A percentile compares a stretch with the other conserved stretches of the same genome.
phyloP scores from a whole-genome alignment of 2,113 vertebrate species.

The Pygoscelis adeliae region DNA sequence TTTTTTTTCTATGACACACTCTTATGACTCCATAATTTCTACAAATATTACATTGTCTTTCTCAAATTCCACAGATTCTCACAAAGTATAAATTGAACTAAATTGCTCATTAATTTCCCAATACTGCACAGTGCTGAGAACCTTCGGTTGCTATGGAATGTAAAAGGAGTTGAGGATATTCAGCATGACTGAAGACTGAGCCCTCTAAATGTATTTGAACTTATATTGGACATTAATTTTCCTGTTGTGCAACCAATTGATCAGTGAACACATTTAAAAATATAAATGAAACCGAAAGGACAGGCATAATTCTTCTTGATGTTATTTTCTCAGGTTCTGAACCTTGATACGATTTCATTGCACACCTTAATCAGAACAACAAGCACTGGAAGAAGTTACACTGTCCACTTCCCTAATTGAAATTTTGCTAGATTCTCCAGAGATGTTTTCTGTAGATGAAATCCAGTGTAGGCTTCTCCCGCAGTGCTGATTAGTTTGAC shows the following conservation, averaged over 20 bases:
- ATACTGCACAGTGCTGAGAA: neutral
- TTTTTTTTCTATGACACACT: neutral
- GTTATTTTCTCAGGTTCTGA: neutral
- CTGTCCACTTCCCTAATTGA: neutral
- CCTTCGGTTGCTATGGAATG: neutral
- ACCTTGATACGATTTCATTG: neutral
- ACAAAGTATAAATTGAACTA: neutral
- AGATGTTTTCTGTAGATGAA: neutral
- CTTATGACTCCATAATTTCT: neutral
- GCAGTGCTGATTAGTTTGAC: neutral
- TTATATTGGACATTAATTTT: neutral
- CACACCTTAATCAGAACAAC: neutral
- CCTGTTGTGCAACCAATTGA: neutral
- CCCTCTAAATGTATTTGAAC: neutral
- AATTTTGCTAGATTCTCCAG: slow-evolving; percentile 9
- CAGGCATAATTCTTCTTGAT: neutral
- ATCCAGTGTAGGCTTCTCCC: neutral
- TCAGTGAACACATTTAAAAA: neutral
- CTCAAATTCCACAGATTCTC: neutral
- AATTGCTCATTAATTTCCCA: neutral
- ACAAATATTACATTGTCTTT: neutral
- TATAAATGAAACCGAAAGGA: neutral
- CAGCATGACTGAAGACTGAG: neutral
- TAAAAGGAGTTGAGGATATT: neutral
- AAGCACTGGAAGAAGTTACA: neutral